phyloP scores from a whole-genome alignment of 1,140 invertebrate species.

The Proales similis region DNA sequence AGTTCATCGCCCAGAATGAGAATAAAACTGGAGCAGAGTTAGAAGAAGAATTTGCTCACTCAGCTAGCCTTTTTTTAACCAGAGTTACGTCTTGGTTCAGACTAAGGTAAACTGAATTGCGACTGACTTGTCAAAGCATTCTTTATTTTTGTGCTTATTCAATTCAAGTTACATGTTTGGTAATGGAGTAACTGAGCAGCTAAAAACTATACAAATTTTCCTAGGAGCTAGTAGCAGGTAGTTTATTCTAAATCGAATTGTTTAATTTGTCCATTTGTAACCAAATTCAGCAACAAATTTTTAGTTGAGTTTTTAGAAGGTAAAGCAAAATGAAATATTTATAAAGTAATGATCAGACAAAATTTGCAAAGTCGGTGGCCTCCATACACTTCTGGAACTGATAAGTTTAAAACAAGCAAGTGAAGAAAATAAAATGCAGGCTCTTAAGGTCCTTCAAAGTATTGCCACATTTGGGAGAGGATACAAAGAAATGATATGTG shows the following conservation, averaged over 20 bases:
- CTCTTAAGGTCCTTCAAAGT: constrained; percentile 45
- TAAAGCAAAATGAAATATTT: no score
- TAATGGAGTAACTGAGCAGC: constrained; percentile 48
- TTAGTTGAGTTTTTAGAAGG: constrained; percentile 52
- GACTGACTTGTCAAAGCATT: constrained; percentile 38
- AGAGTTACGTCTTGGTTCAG: constrained; percentile 50
- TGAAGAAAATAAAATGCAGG: constrained; percentile 48
- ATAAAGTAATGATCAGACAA: no score
- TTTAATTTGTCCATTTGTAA: constrained; percentile 18
- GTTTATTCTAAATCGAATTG: constrained; percentile 36
- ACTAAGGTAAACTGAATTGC: constrained; percentile 40
- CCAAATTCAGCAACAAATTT: constrained; percentile 48
- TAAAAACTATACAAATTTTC: constrained; percentile 48
- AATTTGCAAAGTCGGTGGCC: constrained; percentile 51
- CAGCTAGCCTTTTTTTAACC: constrained; percentile 52
- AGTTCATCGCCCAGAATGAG: constrained; percentile 50
- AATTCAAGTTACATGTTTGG: constrained; percentile 47
- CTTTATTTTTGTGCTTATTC: background rate
- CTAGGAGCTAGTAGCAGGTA: constrained; percentile 53
- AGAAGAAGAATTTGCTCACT: constrained; percentile 52
- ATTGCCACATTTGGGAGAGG: constrained; percentile 51
- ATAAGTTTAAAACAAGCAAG: constrained; percentile 50
- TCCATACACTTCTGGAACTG: constrained; percentile 50
- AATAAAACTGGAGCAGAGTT: constrained; percentile 53
- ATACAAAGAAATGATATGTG: constrained; percentile 54